These are phyloP conservation scores for Bembecia ichneumoniformis DNA, from an alignment of 2,888 invertebrate genomes.

Conservation along the genomic window DNA sequence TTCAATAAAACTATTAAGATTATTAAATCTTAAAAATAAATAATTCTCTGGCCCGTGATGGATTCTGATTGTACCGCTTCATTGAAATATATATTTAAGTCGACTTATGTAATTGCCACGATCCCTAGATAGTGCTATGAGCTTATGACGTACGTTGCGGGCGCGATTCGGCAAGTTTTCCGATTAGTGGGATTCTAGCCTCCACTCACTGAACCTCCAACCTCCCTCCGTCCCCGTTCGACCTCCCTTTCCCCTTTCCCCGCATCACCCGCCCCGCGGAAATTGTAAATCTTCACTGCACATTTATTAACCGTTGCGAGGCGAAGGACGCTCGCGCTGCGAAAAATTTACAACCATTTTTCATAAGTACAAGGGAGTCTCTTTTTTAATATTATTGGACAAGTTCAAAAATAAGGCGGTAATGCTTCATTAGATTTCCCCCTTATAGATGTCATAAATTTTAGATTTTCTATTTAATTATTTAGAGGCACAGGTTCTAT, in stretches of 20 bases:
- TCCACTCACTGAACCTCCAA: constrained; percentile 1
- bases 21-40: no score
- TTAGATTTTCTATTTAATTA: no score
- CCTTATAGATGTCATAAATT: no score
- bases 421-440: no score
- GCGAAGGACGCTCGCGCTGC: constrained; percentile 14
- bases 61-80: neutral
- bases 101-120: neutral
- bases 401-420: no score
- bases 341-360: constrained; percentile 35
- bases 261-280: constrained; percentile 20
- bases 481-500: no score
- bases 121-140: constrained; percentile 11
- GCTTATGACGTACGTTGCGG: constrained; percentile 6
- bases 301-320: constrained; percentile 37
- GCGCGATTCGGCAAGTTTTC: constrained; percentile 27
- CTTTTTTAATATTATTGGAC: no score
- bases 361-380: neutral
- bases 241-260: constrained; percentile 9
- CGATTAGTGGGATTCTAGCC: constrained; percentile 19
- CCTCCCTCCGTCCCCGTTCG: constrained; percentile 9
- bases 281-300: constrained; percentile 35
- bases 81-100: neutral
- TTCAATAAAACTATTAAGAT: no score
- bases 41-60: no score